Evolutionary conservation across 2,113 vertebrate genomes (phyloP).

Genomic region (Gallinago jamesoni): DNA sequence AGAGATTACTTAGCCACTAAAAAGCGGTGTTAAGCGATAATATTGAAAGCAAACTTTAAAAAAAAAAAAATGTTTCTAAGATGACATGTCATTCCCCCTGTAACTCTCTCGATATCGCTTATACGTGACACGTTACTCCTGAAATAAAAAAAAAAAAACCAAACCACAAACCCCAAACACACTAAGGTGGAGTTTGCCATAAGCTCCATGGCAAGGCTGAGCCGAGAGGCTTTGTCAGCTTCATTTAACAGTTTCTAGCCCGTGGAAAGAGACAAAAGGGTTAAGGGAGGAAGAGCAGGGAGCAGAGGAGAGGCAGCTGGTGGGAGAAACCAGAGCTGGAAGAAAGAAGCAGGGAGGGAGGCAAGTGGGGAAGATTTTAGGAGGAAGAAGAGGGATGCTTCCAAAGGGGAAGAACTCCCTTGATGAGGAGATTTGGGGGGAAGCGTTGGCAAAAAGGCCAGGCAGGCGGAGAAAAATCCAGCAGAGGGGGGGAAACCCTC

Average conservation of each 20-base stretch:
- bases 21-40: not conserved
- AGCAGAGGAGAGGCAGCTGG: slow-evolving; percentile 7
- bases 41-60: not conserved
- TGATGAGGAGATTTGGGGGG: not conserved
- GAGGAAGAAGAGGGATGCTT: not conserved
- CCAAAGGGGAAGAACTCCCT: not conserved
- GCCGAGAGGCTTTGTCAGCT: slow-evolving; percentile 12
- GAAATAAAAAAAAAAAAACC: not conserved
- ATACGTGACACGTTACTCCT: not conserved
- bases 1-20: not conserved
- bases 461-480: not conserved
- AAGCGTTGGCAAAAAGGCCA: not conserved
- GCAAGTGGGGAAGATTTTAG: not conserved
- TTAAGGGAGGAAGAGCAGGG: slow-evolving; percentile 35
- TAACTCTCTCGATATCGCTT: not conserved
- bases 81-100: not conserved
- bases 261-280: slow-evolving; percentile 43
- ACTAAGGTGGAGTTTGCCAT: slow-evolving; percentile 45
- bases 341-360: not conserved
- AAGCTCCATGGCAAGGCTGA: slow-evolving; percentile 23
- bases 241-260: slow-evolving; percentile 40
- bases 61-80: not conserved
- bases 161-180: not conserved
- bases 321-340: not conserved
- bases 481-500: not conserved